These are phyloP conservation scores for Numenius phaeopus DNA, from an alignment of 2,797 vertebrate species.

Conservation along the genomic window DNA sequence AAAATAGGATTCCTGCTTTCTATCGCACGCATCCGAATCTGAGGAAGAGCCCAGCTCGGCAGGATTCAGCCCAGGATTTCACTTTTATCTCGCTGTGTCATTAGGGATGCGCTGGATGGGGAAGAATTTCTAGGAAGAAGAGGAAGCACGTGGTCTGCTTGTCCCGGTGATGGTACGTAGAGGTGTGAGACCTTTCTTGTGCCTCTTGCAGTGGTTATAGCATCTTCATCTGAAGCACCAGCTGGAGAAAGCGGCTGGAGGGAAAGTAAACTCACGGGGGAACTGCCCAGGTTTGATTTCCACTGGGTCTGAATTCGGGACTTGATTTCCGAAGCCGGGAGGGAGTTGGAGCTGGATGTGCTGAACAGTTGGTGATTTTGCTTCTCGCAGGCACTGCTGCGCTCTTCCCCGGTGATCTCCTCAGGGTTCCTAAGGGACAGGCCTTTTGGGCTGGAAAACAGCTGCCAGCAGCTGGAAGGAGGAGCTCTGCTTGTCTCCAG, in stretches of 20 bases:
- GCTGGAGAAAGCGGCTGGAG: not conserved
- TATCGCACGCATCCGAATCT: not conserved
- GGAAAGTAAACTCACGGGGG: not conserved
- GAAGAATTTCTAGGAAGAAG: not conserved
- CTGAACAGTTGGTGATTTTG: not conserved
- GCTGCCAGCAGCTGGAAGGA: not conserved
- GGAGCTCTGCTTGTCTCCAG: not conserved
- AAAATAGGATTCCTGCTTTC: not conserved
- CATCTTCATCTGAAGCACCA: not conserved
- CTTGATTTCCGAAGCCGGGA: not conserved
- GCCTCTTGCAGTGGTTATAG: not conserved
- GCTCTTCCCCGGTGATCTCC: not conserved
- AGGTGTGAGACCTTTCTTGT: not conserved
- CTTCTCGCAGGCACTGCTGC: not conserved
- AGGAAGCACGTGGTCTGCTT: fast-evolving
- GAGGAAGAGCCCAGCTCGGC: not conserved
- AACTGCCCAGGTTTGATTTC: not conserved
- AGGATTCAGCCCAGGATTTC: not conserved
- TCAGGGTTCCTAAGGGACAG: not conserved
- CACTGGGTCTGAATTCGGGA: not conserved
- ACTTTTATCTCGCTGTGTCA: not conserved
- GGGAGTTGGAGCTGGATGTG: not conserved
- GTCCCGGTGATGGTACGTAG: not conserved
- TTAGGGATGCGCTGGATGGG: not conserved
- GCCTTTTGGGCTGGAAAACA: not conserved